Percentiles rank a stretch among this genome's conserved stretches.
These are phyloP conservation scores for Colistium nudipinnis DNA, from an alignment of 2,113 vertebrate genomes.

Conservation along the genomic window DNA sequence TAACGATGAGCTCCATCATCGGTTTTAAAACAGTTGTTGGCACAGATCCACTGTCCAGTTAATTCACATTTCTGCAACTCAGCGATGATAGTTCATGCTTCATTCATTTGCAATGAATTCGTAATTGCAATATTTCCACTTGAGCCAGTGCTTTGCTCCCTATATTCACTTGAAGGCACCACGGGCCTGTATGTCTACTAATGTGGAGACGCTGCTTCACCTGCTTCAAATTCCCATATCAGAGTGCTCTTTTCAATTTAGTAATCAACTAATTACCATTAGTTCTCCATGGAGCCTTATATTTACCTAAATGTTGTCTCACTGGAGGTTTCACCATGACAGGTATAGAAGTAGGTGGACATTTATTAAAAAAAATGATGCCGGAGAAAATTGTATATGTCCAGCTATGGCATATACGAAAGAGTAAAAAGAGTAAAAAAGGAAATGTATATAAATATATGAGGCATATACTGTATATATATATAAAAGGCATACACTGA, in stretches of 20 bases:
- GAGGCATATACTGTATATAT: too few species aligned
- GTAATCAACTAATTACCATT: too few species aligned
- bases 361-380: too few species aligned
- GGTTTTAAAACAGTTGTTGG: slow-evolving; percentile 26
- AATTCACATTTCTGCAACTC: slow-evolving; percentile 48
- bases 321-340: not conserved
- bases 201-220: slow-evolving; percentile 22
- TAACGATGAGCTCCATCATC: slow-evolving; percentile 21
- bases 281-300: not conserved
- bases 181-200: slow-evolving; percentile 19
- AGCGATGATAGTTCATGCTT: slow-evolving; percentile 34
- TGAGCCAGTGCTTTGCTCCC: slow-evolving; percentile 15
- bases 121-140: slow-evolving; percentile 35
- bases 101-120: slow-evolving; percentile 51
- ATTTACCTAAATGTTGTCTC: not conserved
- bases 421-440: too few species aligned
- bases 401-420: too few species aligned
- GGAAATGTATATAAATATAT: too few species aligned
- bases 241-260: too few species aligned
- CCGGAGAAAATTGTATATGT: too few species aligned
- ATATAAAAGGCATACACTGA: too few species aligned
- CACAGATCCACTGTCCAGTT: slow-evolving; percentile 20
- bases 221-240: slow-evolving; percentile 37
- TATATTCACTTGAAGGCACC: slow-evolving; percentile 38
- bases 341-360: not conserved